A percentile compares a stretch with the other conserved stretches of the same genome.
Evolutionary conservation across 2,888 invertebrate genomes (phyloP).

Genomic region (Cecidostiba fungosa): DNA sequence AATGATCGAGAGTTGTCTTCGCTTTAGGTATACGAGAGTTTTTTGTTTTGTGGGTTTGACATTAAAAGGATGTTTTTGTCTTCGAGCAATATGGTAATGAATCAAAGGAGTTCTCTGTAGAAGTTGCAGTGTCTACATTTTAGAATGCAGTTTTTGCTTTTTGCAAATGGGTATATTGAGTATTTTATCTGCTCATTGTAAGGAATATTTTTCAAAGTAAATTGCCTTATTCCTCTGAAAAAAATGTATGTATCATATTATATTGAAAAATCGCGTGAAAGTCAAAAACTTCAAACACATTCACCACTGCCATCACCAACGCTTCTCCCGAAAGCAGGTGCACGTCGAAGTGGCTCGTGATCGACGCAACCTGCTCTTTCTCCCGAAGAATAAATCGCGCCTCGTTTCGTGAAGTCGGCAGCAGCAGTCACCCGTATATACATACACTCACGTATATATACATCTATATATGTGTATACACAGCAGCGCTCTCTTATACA

Average conservation of each 20-base stretch:
- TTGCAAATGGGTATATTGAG: background rate
- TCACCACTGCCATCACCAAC: background rate
- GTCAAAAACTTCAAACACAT: background rate
- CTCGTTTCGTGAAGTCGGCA: conserved; percentile 33
- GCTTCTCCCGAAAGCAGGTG: background rate
- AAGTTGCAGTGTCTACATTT: background rate
- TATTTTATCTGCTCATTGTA: background rate
- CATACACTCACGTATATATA: background rate
- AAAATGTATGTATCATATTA: too few relatives aligned
- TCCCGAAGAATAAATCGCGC: conserved; percentile 32
- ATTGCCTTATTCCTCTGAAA: too few relatives aligned
- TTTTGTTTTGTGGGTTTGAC: background rate
- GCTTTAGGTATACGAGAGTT: background rate
- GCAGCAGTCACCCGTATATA: conserved; percentile 15
- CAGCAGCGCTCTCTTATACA: background rate
- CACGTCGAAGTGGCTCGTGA: conserved; percentile 21
- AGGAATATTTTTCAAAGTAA: too few relatives aligned
- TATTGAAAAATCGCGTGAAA: background rate
- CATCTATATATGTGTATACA: background rate
- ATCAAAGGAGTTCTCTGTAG: background rate
- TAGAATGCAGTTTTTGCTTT: conserved; percentile 10
- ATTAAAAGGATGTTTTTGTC: background rate
- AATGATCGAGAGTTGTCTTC: background rate
- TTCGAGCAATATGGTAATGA: background rate
- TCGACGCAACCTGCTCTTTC: conserved; percentile 32